Evolutionary conservation across 2,797 vertebrate species (phyloP).

Genomic region (Schizopygopsis pylzovi): DNA sequence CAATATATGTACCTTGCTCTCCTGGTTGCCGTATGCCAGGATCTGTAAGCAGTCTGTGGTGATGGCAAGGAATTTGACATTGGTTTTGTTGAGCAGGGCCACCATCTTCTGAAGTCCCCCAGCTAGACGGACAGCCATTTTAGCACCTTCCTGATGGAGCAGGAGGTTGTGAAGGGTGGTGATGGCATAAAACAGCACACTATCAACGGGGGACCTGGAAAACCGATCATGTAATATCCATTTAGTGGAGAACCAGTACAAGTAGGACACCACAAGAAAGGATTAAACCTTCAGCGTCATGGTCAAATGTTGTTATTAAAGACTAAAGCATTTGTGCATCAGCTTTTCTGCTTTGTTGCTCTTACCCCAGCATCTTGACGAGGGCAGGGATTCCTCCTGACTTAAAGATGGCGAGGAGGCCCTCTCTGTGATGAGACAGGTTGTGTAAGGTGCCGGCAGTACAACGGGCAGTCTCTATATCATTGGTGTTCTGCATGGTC

Average conservation of each 20-base stretch:
- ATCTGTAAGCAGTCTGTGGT: conserved; percentile 99
- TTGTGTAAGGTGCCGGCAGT: conserved; percentile 98
- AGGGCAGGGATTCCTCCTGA: conserved; percentile 97
- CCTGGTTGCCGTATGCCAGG: conserved; percentile 97
- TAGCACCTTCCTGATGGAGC: conserved; percentile 97
- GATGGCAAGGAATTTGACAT: conserved; percentile 98
- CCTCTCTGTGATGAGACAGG: conserved; percentile 97
- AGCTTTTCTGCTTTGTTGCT: neutral
- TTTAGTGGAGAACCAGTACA: neutral
- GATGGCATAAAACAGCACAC: conserved; percentile 97
- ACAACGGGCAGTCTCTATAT: conserved; percentile 96
- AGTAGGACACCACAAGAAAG: neutral
- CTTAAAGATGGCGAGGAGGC: conserved; percentile 96
- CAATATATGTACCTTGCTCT: conserved; percentile 89
- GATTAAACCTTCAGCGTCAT: neutral
- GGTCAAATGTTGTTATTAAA: neutral
- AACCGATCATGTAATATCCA: neutral
- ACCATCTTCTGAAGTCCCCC: conserved; percentile 99
- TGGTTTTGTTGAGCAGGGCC: conserved; percentile 96
- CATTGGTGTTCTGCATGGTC: conserved; percentile 97
- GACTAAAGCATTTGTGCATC: too few relatives aligned
- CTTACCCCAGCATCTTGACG: conserved; percentile 97
- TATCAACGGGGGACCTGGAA: conserved; percentile 93
- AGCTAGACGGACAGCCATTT: conserved; percentile 97
- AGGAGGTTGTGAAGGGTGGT: conserved; percentile 98